phyloP scores from a whole-genome alignment of 2,888 invertebrate genomes.

The Notodonta ziczac region DNA sequence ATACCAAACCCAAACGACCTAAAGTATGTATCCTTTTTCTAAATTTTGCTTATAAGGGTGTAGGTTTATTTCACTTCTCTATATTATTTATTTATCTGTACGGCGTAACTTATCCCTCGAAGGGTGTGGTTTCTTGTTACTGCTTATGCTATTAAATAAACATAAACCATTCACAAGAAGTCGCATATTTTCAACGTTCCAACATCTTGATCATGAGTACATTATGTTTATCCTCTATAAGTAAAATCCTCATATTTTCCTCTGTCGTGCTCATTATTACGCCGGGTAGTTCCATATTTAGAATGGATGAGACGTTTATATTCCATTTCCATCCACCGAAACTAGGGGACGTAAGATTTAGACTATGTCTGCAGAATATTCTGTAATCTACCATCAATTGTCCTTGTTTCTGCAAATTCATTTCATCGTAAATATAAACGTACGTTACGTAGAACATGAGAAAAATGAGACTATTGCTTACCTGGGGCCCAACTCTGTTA shows the following conservation, averaged over 20 bases:
- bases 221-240: neutral
- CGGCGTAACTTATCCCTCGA: too few relatives aligned
- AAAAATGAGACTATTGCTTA: neutral
- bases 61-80: too few relatives aligned
- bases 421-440: neutral
- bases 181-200: too few relatives aligned
- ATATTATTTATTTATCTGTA: too few relatives aligned
- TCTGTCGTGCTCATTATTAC: slow-evolving; percentile 2
- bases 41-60: neutral
- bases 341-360: slow-evolving; percentile 1
- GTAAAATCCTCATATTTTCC: neutral
- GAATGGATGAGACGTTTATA: slow-evolving; percentile 7
- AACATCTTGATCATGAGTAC: neutral
- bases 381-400: slow-evolving; percentile 23
- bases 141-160: too few relatives aligned
- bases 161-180: too few relatives aligned
- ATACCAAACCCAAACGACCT: neutral
- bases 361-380: slow-evolving; percentile 22
- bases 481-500: too few relatives aligned
- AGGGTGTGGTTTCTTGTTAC: too few relatives aligned
- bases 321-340: slow-evolving; percentile 3
- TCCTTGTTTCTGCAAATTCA: neutral
- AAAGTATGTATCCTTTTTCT: neutral
- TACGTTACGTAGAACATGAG: neutral
- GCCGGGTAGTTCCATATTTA: slow-evolving; percentile 2